Conservation (phyloP, 2,797 vertebrate genomes). For the Anolis apletophallus region DNA sequence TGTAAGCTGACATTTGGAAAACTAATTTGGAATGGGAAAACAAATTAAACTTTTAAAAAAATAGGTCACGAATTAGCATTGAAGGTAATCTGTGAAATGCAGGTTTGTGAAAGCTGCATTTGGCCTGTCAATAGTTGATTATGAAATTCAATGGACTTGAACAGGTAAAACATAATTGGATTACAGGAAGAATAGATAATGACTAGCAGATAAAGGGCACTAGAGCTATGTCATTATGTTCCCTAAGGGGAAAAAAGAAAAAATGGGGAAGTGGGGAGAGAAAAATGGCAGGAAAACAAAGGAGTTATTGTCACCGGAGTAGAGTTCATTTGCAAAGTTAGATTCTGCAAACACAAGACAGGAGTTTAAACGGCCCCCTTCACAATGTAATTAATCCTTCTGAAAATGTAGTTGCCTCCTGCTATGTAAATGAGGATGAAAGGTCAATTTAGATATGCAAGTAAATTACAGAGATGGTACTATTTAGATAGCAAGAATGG, state of each 20-base stretch:
- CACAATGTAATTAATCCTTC: neutral
- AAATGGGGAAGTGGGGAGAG: neutral
- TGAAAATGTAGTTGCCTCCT: neutral
- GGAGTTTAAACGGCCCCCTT: neutral
- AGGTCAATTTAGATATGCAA: slow-evolving; percentile 28
- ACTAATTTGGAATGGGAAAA: slow-evolving; percentile 42
- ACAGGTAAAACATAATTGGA: slow-evolving; percentile 43
- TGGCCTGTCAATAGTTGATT: slow-evolving; percentile 31
- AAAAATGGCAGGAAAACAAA: slow-evolving; percentile 36
- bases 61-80: slow-evolving; percentile 46
- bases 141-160: slow-evolving; percentile 55
- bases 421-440: slow-evolving; percentile 20
- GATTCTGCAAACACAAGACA: neutral
- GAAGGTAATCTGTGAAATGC: slow-evolving; percentile 56
- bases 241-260: neutral
- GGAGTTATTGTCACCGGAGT: slow-evolving; percentile 30
- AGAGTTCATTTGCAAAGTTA: neutral
- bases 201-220: slow-evolving; percentile 30
- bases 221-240: slow-evolving; percentile 36
- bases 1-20: slow-evolving; percentile 43
- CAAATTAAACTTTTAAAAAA: slow-evolving; percentile 54
- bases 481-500: neutral
- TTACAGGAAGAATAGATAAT: slow-evolving; percentile 35
- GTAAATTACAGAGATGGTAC: neutral
- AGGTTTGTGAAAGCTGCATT: slow-evolving; percentile 31